Base-by-base conservation (phyloP, 30 jellyfish, hydroid and myxozoan species). In the Clytia hemisphaerica region DNA sequence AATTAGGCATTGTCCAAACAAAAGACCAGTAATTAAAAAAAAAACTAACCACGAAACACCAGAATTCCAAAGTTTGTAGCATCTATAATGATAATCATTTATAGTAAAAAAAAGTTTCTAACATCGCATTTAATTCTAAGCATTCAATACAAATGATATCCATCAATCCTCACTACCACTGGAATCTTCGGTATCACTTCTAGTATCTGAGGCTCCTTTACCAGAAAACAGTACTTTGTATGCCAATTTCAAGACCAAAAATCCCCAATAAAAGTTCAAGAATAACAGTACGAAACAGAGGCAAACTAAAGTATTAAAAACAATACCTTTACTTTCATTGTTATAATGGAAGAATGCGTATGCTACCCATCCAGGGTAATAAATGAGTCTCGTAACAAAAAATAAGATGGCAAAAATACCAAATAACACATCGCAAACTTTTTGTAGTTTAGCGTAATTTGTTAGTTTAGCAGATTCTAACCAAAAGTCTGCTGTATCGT, bases 391-490 rank as follows among this genome's bases (percentile, higher is more conserved):
- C 5, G 96, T 42, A 7, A 55, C 12, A 38, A 78, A 61, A 38
- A 86, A 86, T 9, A 86, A 36, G 4, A 79, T 35, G 18, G 96
- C 96, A 61, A 86, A 86, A 4, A 82, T 83, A 45, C 68, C 96
- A 36, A 86, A 88, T 46, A 80, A 53, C 31, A 73, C 67, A 61
- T 88, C 94, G 37, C 94, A 79, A 14, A 88, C 77, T 28, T 45
- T 88, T 40, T 88, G 83, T 67, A 58, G 21, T 71, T 88, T 88
- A 2, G 94, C 97, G 37, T 88, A 88, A 34, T 88, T 88, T 32
- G 94, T 93, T n/a, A 88, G 88, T 75, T 88, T 88, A 16, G 97
- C 97, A 22, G 94, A 73, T 86, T 88, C 97, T 22, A 88, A 89
- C 97, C 97, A 88, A 65, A 45, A 74, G 68, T 88, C 97, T 19